phyloP scores from a whole-genome alignment of 92 coral and sea anemone species.

The Desmophyllum pertusum region DNA sequence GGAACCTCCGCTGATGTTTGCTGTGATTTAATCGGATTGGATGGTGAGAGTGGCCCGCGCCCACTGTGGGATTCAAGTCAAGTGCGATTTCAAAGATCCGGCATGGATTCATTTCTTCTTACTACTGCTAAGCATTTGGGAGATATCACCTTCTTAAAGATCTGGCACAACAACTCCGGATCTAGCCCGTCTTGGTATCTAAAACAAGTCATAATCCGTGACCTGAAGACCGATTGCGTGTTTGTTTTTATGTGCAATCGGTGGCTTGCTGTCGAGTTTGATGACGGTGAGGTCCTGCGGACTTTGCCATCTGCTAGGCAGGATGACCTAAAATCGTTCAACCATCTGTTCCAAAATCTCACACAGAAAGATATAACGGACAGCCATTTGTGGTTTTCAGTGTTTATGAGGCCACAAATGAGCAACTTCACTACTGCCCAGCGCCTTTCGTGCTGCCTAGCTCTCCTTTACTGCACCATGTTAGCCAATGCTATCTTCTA shows the following conservation, averaged over 20 bases:
- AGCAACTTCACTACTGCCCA: slow-evolving; percentile 90
- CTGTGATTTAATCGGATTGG: slow-evolving; percentile 74
- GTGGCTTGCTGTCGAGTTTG: slow-evolving; percentile 95
- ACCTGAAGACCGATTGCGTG: slow-evolving; percentile 63
- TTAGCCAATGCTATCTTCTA: slow-evolving; percentile 76
- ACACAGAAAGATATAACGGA: slow-evolving; percentile 72
- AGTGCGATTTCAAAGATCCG: slow-evolving; percentile 76
- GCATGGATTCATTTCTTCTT: slow-evolving; percentile 78
- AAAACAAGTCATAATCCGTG: slow-evolving; percentile 80
- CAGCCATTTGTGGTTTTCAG: slow-evolving; percentile 90
- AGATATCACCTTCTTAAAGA: slow-evolving; percentile 59
- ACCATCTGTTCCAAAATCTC: slow-evolving; percentile 63
- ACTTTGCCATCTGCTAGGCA: slow-evolving; percentile 69
- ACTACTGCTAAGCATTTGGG: slow-evolving; percentile 78
- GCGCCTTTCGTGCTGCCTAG: slow-evolving; percentile 87
- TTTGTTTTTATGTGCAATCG: slow-evolving; percentile 86
- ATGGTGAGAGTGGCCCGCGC: slow-evolving; percentile 68
- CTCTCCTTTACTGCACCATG: slow-evolving; percentile 77
- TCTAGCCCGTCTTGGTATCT: slow-evolving; percentile 88
- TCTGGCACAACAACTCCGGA: slow-evolving; percentile 96
- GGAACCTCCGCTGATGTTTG: slow-evolving; percentile 81
- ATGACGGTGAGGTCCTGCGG: slow-evolving; percentile 84
- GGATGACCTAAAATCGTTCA: slow-evolving; percentile 71
- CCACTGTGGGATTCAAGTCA: slow-evolving; percentile 63
- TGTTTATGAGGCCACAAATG: slow-evolving; percentile 72